A percentile compares a stretch with the other conserved stretches of the same genome.
Evolutionary conservation across 2,888 invertebrate species (phyloP).

Genomic region (Geotrupes spiniger): DNA sequence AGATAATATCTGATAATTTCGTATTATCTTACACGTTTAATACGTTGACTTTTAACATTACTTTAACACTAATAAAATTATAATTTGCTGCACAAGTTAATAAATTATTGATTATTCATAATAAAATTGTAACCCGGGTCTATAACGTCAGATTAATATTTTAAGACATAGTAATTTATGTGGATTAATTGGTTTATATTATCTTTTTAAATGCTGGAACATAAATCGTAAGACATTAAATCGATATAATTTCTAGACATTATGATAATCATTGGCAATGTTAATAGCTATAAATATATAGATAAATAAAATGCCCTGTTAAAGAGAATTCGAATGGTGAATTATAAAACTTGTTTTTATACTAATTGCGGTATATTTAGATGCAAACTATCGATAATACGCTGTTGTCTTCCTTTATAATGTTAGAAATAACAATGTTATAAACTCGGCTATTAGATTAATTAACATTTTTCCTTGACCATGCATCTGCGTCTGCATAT

Average conservation of each 20-base stretch:
- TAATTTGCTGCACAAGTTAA: constrained; percentile 6
- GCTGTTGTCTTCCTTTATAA: not conserved
- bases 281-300: not conserved
- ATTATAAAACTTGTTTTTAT: not conserved
- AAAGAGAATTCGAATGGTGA: not conserved
- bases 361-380: constrained; percentile 2
- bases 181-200: not conserved
- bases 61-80: constrained; percentile 5
- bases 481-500: no score
- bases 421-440: not conserved
- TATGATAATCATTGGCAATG: not conserved
- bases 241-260: constrained; percentile 2
- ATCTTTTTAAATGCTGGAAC: not conserved
- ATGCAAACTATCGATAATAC: constrained; percentile 4
- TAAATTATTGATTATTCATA: constrained; percentile 3
- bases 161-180: constrained; percentile 3
- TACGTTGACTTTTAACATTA: not conserved
- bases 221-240: not conserved
- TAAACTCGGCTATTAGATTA: no score
- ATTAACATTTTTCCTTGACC: no score
- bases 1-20: no score
- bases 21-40: not conserved
- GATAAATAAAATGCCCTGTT: constrained; percentile 1
- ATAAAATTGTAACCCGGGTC: constrained; percentile 10
- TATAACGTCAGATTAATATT: not conserved